phyloP scores from a whole-genome alignment of 2,797 vertebrate species.

The Alectoris magna region DNA sequence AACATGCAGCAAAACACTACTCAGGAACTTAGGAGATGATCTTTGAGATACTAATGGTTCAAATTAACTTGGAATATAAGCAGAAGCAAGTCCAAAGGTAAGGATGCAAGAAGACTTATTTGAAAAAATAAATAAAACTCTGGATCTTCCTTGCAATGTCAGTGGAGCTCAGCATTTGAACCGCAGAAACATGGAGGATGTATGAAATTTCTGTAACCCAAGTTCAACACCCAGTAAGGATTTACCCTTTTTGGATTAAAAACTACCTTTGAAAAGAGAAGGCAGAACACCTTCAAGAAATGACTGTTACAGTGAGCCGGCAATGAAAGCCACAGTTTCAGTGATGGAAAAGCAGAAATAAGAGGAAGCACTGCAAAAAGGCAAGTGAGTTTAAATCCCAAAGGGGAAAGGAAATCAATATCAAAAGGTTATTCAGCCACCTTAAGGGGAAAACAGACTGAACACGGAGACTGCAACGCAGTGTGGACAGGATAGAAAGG shows the following conservation, averaged over 20 bases:
- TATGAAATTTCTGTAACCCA: not conserved
- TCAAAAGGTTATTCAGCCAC: conserved; percentile 11
- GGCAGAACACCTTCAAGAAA: not conserved
- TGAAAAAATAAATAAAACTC: not conserved
- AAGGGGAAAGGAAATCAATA: conserved; percentile 23
- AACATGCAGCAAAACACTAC: not conserved
- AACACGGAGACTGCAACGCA: not conserved
- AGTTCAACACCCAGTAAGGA: not conserved
- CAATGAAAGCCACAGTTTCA: not conserved
- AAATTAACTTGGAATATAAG: not conserved
- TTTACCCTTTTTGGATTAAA: not conserved
- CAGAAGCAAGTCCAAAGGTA: not conserved
- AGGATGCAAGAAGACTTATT: not conserved
- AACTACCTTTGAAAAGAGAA: not conserved
- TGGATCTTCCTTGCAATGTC: not conserved
- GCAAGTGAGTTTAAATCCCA: conserved; percentile 16
- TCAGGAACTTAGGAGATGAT: not conserved
- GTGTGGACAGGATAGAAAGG: not conserved
- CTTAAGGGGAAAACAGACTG: conserved; percentile 1
- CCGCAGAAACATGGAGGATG: not conserved
- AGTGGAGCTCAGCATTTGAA: not conserved
- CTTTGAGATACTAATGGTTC: not conserved
- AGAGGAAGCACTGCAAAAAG: conserved; percentile 19
- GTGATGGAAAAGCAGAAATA: conserved; percentile 19
- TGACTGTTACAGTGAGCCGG: not conserved